Base-by-base conservation (phyloP, 1,140 invertebrate species). In the Caenorhabditis briggsae region DNA sequence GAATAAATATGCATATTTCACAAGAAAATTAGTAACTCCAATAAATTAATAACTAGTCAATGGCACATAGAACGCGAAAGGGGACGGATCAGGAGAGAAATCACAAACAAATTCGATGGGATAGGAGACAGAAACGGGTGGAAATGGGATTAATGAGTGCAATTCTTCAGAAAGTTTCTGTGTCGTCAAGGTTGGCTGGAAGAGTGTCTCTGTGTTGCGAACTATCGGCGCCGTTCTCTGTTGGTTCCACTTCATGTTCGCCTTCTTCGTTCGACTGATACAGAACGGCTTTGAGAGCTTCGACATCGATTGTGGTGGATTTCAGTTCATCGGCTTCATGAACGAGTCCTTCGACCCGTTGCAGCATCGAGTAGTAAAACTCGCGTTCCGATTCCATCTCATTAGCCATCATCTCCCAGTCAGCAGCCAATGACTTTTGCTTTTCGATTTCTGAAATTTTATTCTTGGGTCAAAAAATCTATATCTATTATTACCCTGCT, bases 361-460 rank as follows among this genome's bases (percentile, higher is more conserved):
- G 94, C 91, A 99, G 94, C 94, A 99, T 99, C 85, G 96, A 96
- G 93, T 98, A 99, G 93, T 99, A 99, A 93, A 99, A 99, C 94
- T 99, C 97, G 93, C 97, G 94, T 93, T 99, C 98, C 12, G 53
- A 20, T 41, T 88, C 85, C 46, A 59, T 74, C 11, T 48, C 64
- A 14, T 58, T 33, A 11, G 55, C 23, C 50, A 46, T 83, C 18
- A 65, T 64, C 9, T 70, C 46, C 46, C 56, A 46, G 43, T 87
- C 48, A 46, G 23, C 16, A 18, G 11, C 16, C 11, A 55, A 16
- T 6, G 23, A 5, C n/a, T 48, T 56, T 7, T 46, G 56, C 25
- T 59, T 61, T 64, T 59, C 43, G 23, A 84, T 33, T 48, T 58
- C 46, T 70, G n/a, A 14, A 56, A 33, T 33, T 33, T 33, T 33